Evolutionary conservation across 2,797 vertebrate genomes (phyloP).

Genomic region (Morus bassanus): DNA sequence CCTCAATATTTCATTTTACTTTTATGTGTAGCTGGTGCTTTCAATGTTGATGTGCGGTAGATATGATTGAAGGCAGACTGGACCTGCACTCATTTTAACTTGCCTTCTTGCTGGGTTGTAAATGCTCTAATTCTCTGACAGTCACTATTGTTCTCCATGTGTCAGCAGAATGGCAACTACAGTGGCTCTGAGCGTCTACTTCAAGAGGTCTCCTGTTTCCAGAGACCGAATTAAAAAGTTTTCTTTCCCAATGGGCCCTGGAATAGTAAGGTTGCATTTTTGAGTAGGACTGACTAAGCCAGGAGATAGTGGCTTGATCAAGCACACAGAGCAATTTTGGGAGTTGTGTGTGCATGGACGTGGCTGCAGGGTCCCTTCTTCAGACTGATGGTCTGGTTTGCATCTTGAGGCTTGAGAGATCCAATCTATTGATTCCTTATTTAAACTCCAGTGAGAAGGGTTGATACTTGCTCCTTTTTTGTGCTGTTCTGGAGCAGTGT

Average conservation of each 20-base stretch:
- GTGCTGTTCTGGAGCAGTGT: neutral
- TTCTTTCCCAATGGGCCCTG: neutral
- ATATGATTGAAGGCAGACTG: neutral
- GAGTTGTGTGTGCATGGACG: neutral
- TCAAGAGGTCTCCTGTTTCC: neutral
- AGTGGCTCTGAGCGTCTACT: neutral
- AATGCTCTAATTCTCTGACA: neutral
- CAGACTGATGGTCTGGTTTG: neutral
- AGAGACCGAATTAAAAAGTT: neutral
- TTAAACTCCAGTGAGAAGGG: neutral
- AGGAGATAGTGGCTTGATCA: neutral
- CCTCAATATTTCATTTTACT: neutral
- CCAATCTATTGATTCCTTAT: neutral
- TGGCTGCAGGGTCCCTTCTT: neutral
- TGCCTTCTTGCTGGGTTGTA: neutral
- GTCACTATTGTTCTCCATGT: neutral
- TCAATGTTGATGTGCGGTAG: neutral
- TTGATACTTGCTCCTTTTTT: neutral
- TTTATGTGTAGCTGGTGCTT: neutral
- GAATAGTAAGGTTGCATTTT: neutral
- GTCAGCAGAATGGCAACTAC: neutral
- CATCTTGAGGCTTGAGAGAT: neutral
- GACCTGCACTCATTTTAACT: neutral
- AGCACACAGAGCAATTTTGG: neutral
- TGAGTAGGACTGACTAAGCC: neutral